Conservation (phyloP, 2,113 vertebrate genomes). For the Noturus placidus region DNA sequence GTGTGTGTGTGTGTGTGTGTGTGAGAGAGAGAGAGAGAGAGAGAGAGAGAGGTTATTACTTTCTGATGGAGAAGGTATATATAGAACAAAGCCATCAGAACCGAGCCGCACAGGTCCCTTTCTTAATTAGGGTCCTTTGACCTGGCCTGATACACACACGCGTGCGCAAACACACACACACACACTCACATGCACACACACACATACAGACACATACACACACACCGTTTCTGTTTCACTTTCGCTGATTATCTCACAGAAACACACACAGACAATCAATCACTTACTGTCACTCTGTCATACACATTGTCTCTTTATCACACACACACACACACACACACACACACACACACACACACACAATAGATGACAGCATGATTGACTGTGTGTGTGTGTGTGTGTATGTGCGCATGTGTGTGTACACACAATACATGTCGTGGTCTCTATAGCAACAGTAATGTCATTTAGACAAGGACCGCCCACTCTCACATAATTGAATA, state of each 20-base stretch:
- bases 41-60: conserved; percentile 7
- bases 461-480: conserved; percentile 39
- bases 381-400: no score
- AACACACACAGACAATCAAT: background rate
- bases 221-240: background rate
- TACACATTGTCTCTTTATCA: background rate
- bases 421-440: conserved; percentile 15
- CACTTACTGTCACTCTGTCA: background rate
- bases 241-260: conserved; percentile 8
- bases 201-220: background rate
- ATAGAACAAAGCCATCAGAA: conserved; percentile 17
- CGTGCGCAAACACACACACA: background rate
- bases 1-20: conserved; percentile 14
- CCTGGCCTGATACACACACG: background rate
- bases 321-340: conserved; percentile 14
- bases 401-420: background rate
- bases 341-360: no score
- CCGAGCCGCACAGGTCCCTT: conserved; percentile 16
- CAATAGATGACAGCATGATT: no score
- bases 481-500: conserved; percentile 43
- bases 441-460: conserved; percentile 59
- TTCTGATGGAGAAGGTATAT: conserved; percentile 2
- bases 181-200: background rate
- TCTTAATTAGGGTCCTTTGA: conserved; percentile 36
- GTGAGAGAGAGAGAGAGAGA: background rate